These are phyloP conservation scores for Trogon surrucura DNA, from an alignment of 2,113 vertebrate species.

Conservation along the genomic window DNA sequence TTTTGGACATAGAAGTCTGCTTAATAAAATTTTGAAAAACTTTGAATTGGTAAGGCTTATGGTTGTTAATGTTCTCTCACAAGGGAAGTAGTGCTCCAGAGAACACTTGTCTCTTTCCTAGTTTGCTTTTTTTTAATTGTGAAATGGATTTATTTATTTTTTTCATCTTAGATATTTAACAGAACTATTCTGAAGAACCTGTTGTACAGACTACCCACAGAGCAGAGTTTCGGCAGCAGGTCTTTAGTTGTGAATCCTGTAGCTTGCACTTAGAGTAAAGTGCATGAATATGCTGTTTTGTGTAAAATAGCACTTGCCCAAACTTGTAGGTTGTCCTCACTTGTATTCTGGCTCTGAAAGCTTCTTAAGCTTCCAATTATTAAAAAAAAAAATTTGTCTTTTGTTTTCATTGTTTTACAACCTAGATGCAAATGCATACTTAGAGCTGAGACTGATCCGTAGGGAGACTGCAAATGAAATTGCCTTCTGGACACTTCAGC, in stretches of 20 bases:
- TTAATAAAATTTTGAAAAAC: not conserved
- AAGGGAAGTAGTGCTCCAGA: not conserved
- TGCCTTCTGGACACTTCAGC: constrained; percentile 12
- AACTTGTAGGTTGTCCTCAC: not conserved
- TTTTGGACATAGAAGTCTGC: not conserved
- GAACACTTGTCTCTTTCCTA: not conserved
- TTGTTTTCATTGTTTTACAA: not conserved
- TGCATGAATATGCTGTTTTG: not conserved
- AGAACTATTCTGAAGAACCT: not conserved
- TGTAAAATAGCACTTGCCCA: not conserved
- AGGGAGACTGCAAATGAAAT: not conserved
- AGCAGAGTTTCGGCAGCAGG: not conserved
- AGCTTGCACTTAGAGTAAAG: not conserved
- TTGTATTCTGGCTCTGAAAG: not conserved
- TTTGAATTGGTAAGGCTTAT: not conserved
- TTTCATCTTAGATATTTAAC: not conserved
- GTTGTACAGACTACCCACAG: not conserved
- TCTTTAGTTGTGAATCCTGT: not conserved
- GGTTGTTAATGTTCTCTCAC: not conserved
- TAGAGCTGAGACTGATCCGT: not conserved
- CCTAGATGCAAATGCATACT: not conserved
- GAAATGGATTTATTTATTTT: not conserved
- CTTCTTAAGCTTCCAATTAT: not conserved
- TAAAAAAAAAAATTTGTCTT: not conserved
- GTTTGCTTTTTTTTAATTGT: not conserved